Conservation (phyloP, 2,888 invertebrate genomes). For the Dicroscelio sp. region DNA sequence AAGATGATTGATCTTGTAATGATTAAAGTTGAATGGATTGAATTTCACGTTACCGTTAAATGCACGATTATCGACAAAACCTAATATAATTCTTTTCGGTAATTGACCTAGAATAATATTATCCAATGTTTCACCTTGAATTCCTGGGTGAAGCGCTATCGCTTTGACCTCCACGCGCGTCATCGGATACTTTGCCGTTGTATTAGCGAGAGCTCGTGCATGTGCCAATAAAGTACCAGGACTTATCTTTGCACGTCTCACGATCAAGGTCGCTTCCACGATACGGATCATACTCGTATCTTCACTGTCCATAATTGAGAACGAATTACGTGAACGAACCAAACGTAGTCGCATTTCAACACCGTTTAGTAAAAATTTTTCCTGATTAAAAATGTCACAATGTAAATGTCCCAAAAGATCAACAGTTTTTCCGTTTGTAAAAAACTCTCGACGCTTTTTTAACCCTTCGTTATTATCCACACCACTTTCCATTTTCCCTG, state of each 20-base stretch:
- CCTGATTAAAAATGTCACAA: no score
- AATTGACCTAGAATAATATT: conserved; percentile 71
- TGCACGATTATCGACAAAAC: conserved; percentile 80
- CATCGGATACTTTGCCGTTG: conserved; percentile 20
- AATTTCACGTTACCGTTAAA: conserved; percentile 75
- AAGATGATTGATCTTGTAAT: conserved; percentile 37
- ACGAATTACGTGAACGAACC: conserved; percentile 27
- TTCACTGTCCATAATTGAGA: conserved; percentile 24
- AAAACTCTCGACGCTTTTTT: conserved; percentile 58
- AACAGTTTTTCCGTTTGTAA: no score
- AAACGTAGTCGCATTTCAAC: conserved; percentile 78
- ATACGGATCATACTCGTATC: not conserved
- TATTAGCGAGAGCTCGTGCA: not conserved
- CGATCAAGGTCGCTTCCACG: not conserved
- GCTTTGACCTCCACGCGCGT: not conserved
- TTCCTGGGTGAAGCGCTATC: not conserved
- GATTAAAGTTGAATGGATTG: conserved; percentile 79
- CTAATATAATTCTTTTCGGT: no score
- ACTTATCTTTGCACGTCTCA: not conserved
- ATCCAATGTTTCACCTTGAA: not conserved
- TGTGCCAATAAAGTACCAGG: no score
- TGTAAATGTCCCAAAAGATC: not conserved
- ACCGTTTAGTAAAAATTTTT: conserved; percentile 75
- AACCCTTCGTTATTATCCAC: conserved; percentile 8
- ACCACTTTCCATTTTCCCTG: conserved; percentile 58